Conservation (phyloP, 2,797 vertebrate genomes). For the Fistularia commersonii region DNA sequence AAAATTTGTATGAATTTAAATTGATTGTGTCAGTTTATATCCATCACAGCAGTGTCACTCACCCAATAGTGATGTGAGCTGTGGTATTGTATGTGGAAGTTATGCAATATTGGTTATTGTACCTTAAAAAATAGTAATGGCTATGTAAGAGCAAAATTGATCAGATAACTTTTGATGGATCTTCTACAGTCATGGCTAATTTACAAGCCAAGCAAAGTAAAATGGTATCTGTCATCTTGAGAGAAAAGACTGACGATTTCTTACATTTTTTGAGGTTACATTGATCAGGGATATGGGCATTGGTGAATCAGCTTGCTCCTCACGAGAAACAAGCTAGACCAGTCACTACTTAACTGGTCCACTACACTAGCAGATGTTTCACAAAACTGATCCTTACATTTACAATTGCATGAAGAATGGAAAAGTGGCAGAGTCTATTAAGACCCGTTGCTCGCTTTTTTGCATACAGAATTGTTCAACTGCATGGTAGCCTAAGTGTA, state of each 20-base stretch:
- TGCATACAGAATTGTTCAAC: conserved; percentile 16
- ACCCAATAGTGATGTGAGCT: too few relatives aligned
- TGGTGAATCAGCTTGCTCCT: neutral
- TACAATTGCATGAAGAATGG: conserved; percentile 3
- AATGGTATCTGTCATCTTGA: neutral
- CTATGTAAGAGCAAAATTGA: neutral
- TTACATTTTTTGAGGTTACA: too few relatives aligned
- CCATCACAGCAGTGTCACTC: too few relatives aligned
- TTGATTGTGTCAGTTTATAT: too few relatives aligned
- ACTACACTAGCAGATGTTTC: conserved; percentile 9
- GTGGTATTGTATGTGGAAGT: too few relatives aligned
- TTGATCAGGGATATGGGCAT: too few relatives aligned
- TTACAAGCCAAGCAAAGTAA: neutral
- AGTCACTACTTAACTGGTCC: conserved; percentile 1
- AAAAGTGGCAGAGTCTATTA: conserved; percentile 15
- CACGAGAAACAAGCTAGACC: neutral
- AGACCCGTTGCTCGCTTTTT: conserved; percentile 26
- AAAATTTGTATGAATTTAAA: too few relatives aligned
- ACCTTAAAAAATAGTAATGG: neutral
- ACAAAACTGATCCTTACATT: neutral
- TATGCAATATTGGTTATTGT: neutral
- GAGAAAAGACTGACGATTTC: neutral
- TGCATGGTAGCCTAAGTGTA: conserved; percentile 47
- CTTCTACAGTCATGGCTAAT: neutral
- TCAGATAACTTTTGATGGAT: neutral